Conservation (phyloP, 2,113 vertebrate genomes). For the Rallus limicola region DNA sequence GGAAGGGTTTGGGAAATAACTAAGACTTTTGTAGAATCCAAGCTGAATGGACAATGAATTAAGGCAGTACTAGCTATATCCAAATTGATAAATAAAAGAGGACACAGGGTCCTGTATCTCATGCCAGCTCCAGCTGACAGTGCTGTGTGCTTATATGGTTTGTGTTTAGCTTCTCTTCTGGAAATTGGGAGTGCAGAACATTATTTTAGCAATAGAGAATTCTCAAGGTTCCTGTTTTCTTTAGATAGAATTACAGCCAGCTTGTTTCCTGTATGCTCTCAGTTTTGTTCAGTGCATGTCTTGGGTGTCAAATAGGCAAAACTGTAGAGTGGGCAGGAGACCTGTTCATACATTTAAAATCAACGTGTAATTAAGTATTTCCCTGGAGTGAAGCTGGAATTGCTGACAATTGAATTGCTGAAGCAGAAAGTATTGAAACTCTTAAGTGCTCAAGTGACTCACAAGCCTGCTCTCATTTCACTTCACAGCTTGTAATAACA, state of each 20-base stretch:
- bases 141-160: neutral
- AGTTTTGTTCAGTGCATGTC: neutral
- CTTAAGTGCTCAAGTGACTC: neutral
- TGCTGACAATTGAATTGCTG: neutral
- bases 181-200: neutral
- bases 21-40: neutral
- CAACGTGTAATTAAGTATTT: neutral
- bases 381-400: neutral
- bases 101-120: neutral
- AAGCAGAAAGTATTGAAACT: neutral
- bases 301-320: neutral
- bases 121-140: neutral
- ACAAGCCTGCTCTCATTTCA: neutral
- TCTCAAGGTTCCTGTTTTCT: neutral
- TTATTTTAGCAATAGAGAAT: neutral
- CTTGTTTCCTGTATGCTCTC: neutral
- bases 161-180: neutral
- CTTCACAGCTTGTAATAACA: neutral
- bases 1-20: neutral
- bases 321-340: neutral
- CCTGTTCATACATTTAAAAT: neutral
- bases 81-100: neutral
- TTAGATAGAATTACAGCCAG: neutral
- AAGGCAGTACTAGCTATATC: neutral
- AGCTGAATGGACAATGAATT: neutral